Percentiles rank a stretch among this genome's conserved stretches.
Conservation (phyloP, 2,888 invertebrate genomes). For the Yponomeuta sedellus region DNA sequence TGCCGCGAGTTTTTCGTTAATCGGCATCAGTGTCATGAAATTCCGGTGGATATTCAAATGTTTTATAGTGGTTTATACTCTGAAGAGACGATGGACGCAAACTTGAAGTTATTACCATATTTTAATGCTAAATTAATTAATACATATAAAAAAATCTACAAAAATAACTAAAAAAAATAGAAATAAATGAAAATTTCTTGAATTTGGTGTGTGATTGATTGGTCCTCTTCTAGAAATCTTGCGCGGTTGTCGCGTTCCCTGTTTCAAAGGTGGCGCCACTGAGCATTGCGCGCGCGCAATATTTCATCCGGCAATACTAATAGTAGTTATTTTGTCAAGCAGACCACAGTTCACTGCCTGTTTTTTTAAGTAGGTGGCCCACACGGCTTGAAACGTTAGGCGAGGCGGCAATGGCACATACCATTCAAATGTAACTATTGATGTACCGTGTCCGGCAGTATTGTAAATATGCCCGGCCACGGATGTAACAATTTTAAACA, state of each 20-base stretch:
- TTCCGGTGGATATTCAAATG: constrained; percentile 40
- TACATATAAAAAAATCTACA: constrained; percentile 55
- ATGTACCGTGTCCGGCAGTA: not conserved
- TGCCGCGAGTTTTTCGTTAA: constrained; percentile 24
- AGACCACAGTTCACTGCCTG: too few species aligned
- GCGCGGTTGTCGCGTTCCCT: constrained; percentile 14
- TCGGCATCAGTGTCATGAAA: constrained; percentile 43
- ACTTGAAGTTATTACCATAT: constrained; percentile 71
- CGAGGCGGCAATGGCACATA: not conserved
- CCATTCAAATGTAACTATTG: not conserved
- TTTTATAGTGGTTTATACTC: constrained; percentile 51
- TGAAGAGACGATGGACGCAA: constrained; percentile 63
- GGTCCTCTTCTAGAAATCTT: constrained; percentile 37
- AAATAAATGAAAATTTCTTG: constrained; percentile 71
- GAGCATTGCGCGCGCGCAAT: constrained; percentile 22
- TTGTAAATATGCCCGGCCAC: too few species aligned
- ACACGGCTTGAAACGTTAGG: not conserved
- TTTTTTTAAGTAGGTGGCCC: too few species aligned
- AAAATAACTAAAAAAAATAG: constrained; percentile 65
- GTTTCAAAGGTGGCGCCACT: constrained; percentile 24
- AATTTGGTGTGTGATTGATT: constrained; percentile 72
- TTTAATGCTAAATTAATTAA: constrained; percentile 76
- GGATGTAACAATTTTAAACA: too few species aligned
- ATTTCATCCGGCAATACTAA: not conserved
- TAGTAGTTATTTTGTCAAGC: not conserved